Evolutionary conservation across 1,140 invertebrate species (phyloP), one percentile per base, ranked within the genome.

Genomic region (Coptotermes formosanus): DNA sequence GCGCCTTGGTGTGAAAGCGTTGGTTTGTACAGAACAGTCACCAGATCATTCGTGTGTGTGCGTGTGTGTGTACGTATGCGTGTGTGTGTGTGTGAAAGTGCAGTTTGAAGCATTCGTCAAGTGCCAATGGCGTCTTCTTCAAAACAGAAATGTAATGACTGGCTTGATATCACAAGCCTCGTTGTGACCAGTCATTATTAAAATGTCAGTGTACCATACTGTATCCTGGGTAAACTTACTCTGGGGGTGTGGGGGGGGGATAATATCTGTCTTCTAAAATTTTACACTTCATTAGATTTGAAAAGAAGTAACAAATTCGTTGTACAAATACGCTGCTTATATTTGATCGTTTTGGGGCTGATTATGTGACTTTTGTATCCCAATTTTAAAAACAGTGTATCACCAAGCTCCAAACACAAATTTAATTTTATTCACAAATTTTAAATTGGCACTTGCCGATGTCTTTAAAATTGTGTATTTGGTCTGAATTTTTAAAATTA

Each of bases 401-500:
- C n/a, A 30, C 7, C 0, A 75, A 75, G 64, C 64, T 75, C 25
- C 25, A n/a, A 75, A 7, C 8, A n/a, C 30, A 59, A 75, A 8
- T 30, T 75, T 6, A 75, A 75, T 30, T 30, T 55, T 75, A 30
- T 75, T 75, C 64, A 75, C 14, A 16, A 9, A 30, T 75, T 75
- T 30, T 0, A 8, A 30, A 75, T 8, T 75, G n/a, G 25, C n/a
- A 75, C 64, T 25, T 30, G 64, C 64, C 30, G 64, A 30, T 75
- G 64, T n/a, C 25, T 75, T 30, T 75, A 30, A 75, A 75, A 75
- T 75, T 30, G n/a, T 75, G 16, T 75, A 75, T n/a, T n/a, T 75
- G 64, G 64, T n/a, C 64, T 75, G n/a, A 30, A 75, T 75, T 75
- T 48, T 75, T 25, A 30, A 75, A 75, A 75, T 75, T 75, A 75